Base-by-base conservation (phyloP, 1,140 invertebrate genomes). In the Solenopsis fugax region DNA sequence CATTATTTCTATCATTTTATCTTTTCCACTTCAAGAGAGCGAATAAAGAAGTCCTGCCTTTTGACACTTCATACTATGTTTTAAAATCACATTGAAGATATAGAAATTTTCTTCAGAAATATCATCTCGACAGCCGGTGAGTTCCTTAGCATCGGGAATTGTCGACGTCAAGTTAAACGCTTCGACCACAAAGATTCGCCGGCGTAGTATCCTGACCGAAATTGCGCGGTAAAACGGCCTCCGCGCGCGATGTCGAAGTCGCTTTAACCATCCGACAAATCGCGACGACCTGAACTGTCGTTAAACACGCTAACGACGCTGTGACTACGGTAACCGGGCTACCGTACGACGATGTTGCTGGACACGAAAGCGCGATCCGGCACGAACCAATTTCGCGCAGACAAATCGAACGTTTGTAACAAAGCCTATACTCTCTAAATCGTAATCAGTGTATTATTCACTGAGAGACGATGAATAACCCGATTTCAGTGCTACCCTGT, bases 251-350 rank as follows among this genome's bases (percentile, higher is more conserved):
- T 72, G 87, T 45, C 84, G 71, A 78, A 72, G 65, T 85, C 80
- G 76, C 85, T 78, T 73, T 67, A 37, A 56, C 88, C 64, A 48
- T 86, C 62, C 71, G 84, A 73, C 85, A 88, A 88, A 85, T 91
- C 88, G 87, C 58, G 81, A 80, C 87, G 67, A 77, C 78, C 78
- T 76, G 88, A 89, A 93, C 85, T 92, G 88, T 90, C 87, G 88
- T 90, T 90, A 88, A 91, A 91, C 92, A 93, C 91, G 92, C 91
- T 86, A 92, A 92, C 89, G 80, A 87, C 72, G 48, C 29, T 21
- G 48, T 48, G 41, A 69, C 77, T 34, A 73, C 24, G 52, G 52
- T 54, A 72, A 71, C 16, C 37, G 45, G 24, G 41, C 45, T 21
- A 6, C 48, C 60, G 45, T 67, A 77, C 64, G 41, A 84, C 69